Base-by-base conservation (phyloP, 2,888 invertebrate species). In the Agonopterix heracliana region DNA sequence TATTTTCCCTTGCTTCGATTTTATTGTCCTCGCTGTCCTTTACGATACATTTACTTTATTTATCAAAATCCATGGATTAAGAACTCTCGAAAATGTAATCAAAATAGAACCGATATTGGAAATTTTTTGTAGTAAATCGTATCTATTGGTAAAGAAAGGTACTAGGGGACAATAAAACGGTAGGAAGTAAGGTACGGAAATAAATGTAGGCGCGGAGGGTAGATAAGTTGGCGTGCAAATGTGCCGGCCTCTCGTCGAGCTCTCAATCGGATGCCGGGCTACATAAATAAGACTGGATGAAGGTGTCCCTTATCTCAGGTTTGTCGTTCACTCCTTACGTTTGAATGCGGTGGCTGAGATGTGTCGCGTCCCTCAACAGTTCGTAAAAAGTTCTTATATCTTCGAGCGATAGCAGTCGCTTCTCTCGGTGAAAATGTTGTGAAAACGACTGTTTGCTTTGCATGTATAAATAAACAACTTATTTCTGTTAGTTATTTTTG, bases 251-350 rank as follows among this genome's bases (percentile, higher is more conserved):
- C 11, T 13, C 61, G 64, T 60, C 67, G 67, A 72, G 66, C 46
- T 81, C 84, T 85, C 86, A 84, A 84, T 87, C 82, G 87, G 84
- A 85, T 71, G 82, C 73, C 59, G 69, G 60, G 81, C 78, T 81
- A 83, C 86, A 86, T 87, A 88, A 86, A 87, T 85, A 87, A 83
- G 77, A 71, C 71, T 76, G 78, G 76, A 79, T 83, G 78, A 78
- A 77, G 78, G 78, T 75, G 67, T 57, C 60, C 65, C 78, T 81
- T 84, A 84, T 83, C 84, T 71, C 59, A 59, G 66, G 58, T 61
- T 69, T 67, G 69, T 70, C 71, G 66, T 64, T 11, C 66, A 71
- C 71, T 75, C 73, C 71, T 73, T 68, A 71, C 70, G 64, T 76
- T 68, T 72, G 71, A 73, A 41, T 38, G n/a, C 14, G 40, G 34